Base-by-base conservation (phyloP, 1,140 invertebrate genomes). In the Mercenaria mercenaria region DNA sequence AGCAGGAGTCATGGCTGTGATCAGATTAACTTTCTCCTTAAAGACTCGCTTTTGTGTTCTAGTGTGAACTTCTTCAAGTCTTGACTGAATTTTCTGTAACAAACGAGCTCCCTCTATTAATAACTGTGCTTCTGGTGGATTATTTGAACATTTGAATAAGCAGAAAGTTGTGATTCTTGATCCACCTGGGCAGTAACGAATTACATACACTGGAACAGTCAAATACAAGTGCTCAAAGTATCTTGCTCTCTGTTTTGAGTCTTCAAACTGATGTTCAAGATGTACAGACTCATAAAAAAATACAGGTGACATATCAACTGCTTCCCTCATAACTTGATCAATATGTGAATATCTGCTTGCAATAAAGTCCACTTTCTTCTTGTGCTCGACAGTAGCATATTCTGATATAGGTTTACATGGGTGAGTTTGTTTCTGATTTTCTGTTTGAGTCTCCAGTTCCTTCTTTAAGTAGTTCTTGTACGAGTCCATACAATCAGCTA, bases 21-120 rank as follows among this genome's bases (percentile, higher is more conserved):
- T 76, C 29, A 86, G 80, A 13, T 61, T 26, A 1, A 91, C 0
- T 56, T 82, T 74, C 26, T n/a, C 18, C 34, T 87, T 80, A 26
- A 91, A 89, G 8, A 74, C 26, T 1, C 41, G 18, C 37, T 32
- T 84, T 32, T 89, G 82, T 4, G 43, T 37, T 74, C 82, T 81
- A 23, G 86, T 91, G 47, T 91, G 87, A 23, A 52, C 59, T 76
- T 89, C 82, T 23, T 81, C 77, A 26, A 89, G 37, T 32, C 52
- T 56, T 0, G 29, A 23, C 10, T n/a, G 11, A 1, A 64, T 52
- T n/a, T n/a, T 77, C 29, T 69, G 76, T 2, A 91, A 10, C 6
- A 87, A 34, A 15, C 83, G 41, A 23, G 79, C 37, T 41, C 20
- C 47, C 26, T 76, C 13, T 13, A 61, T n/a, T 23, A 13, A 61